Evolutionary conservation across 2,113 vertebrate species (phyloP).

Genomic region (Oreochromis spilurus): DNA sequence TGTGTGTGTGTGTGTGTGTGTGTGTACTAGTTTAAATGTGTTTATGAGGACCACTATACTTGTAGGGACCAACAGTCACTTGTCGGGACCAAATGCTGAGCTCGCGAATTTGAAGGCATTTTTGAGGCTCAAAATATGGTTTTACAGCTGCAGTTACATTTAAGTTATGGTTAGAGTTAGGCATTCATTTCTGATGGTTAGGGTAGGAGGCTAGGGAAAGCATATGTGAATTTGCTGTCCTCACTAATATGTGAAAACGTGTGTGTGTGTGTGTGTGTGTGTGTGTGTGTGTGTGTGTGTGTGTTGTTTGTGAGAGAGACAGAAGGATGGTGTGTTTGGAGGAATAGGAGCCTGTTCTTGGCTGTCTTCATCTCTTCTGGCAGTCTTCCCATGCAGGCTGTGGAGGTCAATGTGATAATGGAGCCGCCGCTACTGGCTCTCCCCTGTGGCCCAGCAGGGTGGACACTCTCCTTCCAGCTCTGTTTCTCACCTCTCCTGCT

Average conservation of each 20-base stretch:
- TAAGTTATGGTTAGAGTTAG: neutral
- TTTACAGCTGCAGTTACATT: neutral
- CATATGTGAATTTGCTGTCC: neutral
- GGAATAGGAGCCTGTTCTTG: conserved; percentile 25
- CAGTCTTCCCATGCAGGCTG: conserved; percentile 39
- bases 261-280: too few species aligned
- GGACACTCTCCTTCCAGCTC: conserved; percentile 38
- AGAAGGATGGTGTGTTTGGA: neutral
- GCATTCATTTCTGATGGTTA: neutral
- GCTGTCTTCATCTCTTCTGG: conserved; percentile 29
- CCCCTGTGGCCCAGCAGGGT: conserved; percentile 42
- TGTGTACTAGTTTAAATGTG: neutral
- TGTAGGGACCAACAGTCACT: neutral
- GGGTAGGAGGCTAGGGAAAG: neutral
- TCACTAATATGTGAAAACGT: neutral
- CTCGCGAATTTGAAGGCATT: neutral
- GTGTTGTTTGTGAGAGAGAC: neutral
- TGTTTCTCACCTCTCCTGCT: conserved; percentile 7
- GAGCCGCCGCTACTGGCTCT: conserved; percentile 58
- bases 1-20: neutral
- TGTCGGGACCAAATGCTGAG: neutral
- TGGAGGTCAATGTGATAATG: conserved; percentile 60
- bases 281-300: neutral
- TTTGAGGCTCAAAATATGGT: neutral
- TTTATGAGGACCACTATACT: neutral